Conservation (phyloP, 2,797 vertebrate genomes). For the Rhinichthys osculus region DNA sequence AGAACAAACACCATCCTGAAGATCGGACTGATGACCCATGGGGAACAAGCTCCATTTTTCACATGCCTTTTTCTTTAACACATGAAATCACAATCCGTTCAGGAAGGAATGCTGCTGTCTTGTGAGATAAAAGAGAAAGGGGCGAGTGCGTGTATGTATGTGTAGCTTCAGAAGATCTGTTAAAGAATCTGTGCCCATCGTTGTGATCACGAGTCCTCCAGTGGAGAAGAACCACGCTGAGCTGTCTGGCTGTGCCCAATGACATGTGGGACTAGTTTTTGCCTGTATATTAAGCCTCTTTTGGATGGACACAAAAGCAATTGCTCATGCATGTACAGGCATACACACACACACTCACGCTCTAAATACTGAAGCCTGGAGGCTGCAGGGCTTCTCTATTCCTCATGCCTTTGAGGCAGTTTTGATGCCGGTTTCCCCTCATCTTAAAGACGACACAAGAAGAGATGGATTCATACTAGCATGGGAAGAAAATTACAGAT, state of each 20-base stretch:
- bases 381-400: not conserved
- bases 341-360: not conserved
- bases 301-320: slow-evolving; percentile 27
- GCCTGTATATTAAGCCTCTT: slow-evolving; percentile 16
- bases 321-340: slow-evolving; percentile 31
- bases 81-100: not conserved
- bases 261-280: slow-evolving; percentile 27
- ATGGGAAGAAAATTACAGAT: slow-evolving; percentile 5
- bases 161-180: not conserved
- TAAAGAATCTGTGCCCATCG: slow-evolving; percentile 8
- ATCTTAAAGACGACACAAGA: slow-evolving; percentile 16
- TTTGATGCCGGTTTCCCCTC: not conserved
- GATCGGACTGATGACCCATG: not conserved
- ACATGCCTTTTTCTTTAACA: not conserved
- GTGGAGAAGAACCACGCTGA: slow-evolving; percentile 5
- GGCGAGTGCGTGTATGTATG: not conserved
- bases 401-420: not conserved
- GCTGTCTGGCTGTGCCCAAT: slow-evolving; percentile 18
- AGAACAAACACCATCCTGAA: not conserved
- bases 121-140: slow-evolving; percentile 7
- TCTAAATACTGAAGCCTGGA: not conserved
- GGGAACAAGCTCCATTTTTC: not conserved
- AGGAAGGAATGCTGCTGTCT: slow-evolving; percentile 35
- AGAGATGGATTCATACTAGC: not conserved
- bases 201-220: slow-evolving; percentile 30